Conservation (phyloP, 2,797 vertebrate species). For the Acipenser oxyrinchus region DNA sequence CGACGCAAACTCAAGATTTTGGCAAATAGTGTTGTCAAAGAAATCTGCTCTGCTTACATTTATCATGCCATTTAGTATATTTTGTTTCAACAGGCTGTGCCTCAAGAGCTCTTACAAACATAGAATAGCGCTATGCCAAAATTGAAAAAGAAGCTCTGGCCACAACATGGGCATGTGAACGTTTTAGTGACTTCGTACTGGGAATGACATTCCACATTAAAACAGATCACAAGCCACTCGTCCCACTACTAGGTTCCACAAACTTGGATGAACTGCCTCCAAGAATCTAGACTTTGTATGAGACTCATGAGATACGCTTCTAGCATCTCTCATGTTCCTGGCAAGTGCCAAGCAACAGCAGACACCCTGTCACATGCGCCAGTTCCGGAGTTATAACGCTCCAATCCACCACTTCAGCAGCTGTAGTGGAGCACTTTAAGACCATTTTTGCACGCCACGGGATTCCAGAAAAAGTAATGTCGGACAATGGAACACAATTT, state of each 20-base stretch:
- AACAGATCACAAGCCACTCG: slow-evolving; percentile 24
- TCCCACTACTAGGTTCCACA: slow-evolving; percentile 14
- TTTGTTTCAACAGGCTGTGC: slow-evolving; percentile 8
- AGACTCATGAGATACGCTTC: slow-evolving; percentile 13
- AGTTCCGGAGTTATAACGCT: not conserved
- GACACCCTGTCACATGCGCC: slow-evolving; percentile 20
- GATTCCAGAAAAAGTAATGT: too few relatives aligned
- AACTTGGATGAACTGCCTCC: slow-evolving; percentile 12
- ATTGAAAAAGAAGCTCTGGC: slow-evolving; percentile 18
- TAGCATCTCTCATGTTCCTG: slow-evolving; percentile 13
- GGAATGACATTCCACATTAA: slow-evolving; percentile 14
- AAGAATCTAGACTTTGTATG: slow-evolving; percentile 13
- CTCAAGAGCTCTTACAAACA: too few relatives aligned
- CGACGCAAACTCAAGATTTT: slow-evolving; percentile 4
- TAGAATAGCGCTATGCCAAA: slow-evolving; percentile 4
- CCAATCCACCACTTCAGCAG: too few relatives aligned
- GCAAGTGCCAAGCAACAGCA: slow-evolving; percentile 18
- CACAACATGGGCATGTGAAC: slow-evolving; percentile 16
- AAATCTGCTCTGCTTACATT: slow-evolving; percentile 1
- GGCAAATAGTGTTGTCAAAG: slow-evolving; percentile 3
- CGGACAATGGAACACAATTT: too few relatives aligned
- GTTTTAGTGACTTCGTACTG: slow-evolving; percentile 16
- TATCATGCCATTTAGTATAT: slow-evolving; percentile 9
- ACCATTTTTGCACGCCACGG: too few relatives aligned
- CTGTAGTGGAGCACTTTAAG: too few relatives aligned